Base-by-base conservation (phyloP, 1,140 invertebrate genomes). In the Lethrus apterus region DNA sequence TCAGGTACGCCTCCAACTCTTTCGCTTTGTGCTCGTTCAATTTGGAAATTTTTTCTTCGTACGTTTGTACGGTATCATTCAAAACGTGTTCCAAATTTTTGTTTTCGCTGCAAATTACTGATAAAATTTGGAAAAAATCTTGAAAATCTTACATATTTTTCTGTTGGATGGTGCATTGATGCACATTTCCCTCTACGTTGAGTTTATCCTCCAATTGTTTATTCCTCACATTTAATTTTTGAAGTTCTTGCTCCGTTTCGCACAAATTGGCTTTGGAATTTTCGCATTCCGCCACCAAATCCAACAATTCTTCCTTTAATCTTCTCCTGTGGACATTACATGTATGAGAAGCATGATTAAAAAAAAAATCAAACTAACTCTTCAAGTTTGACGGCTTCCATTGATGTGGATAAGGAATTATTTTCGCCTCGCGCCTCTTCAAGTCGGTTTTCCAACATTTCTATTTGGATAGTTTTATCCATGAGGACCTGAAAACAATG, bases 141-240 rank as follows among this genome's bases (percentile, higher is more conserved):
- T 30, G 10, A 43, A 43, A 18, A 9, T 10, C 5, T 10, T 4
- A 4, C 19, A 42, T 30, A 1, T 42, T 31, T 13, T 32, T n/a
- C n/a, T n/a, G n/a, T n/a, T n/a, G n/a, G n/a, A n/a, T n/a, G n/a
- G n/a, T n/a, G n/a, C n/a, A n/a, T n/a, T n/a, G n/a, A n/a, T 46
- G 47, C 47, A 26, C 30, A 13, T 19, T 24, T 8, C 33, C 14
- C 23, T 53, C 48, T n/a, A 40, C 48, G 15, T 51, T 24, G 13
- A 44, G 52, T 41, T 51, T 51, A 23, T 48, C 51, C 32, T 51
- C 50, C 46, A 46, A 47, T 17, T 30, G 17, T 11, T 51, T 51
- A 43, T 54, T 48, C 19, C 48, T 35, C 18, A 49, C 51, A 21
- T 53, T 53, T 41, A 50, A 9, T 4, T 29, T 11, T 17, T 48